Percentiles rank a stretch among this genome's conserved stretches.
Conservation (phyloP, 2,113 vertebrate genomes). For the Neolamprologus devosi region DNA sequence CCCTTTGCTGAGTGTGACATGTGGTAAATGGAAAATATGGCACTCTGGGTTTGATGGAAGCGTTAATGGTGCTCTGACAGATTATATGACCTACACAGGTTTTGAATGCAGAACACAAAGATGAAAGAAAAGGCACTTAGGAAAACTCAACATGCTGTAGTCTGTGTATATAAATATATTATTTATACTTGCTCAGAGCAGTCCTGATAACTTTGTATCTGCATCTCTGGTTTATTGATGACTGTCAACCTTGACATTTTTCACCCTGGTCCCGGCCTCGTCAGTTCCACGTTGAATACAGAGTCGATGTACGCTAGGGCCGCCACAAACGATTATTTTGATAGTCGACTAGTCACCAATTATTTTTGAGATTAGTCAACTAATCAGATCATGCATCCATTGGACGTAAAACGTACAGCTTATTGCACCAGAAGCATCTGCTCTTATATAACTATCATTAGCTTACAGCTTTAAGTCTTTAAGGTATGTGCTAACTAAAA, state of each 20-base stretch:
- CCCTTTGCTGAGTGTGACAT: neutral
- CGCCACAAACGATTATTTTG: neutral
- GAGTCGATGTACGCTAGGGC: neutral
- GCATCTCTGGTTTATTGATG: neutral
- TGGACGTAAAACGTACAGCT: neutral
- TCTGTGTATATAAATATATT: neutral
- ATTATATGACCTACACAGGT: neutral
- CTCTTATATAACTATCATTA: neutral
- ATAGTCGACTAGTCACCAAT: neutral
- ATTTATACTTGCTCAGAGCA: neutral
- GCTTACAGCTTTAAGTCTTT: neutral
- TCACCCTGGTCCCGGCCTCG: neutral
- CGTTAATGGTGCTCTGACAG: neutral
- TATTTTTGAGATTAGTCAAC: neutral
- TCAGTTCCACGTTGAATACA: neutral
- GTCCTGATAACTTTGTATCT: neutral
- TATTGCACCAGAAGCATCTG: neutral
- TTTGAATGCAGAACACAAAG: neutral
- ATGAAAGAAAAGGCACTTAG: neutral
- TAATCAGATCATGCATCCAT: neutral
- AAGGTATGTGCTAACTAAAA: neutral
- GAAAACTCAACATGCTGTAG: neutral
- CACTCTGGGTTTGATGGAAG: neutral
- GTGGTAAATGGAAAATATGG: neutral
- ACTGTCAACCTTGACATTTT: neutral